Evolutionary conservation across 1,140 invertebrate genomes (phyloP), one percentile per base, ranked within the genome.

Genomic region (Drosophila truncata): DNA sequence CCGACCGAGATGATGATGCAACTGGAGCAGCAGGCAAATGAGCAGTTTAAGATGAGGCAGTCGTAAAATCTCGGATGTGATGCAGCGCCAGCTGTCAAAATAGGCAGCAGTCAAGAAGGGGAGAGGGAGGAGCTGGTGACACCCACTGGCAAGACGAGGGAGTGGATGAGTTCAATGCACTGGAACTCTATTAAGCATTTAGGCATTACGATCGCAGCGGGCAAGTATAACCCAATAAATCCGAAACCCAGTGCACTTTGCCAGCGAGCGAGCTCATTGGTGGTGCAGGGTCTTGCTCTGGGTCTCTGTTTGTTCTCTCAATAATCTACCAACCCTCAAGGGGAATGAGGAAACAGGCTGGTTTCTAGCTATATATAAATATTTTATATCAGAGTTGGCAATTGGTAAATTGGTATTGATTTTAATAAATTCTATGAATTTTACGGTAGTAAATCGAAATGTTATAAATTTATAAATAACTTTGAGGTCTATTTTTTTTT

Each of bases 81-180:
- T 47, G 42, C 71, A 63, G 35, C 61, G 63, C 42, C 83, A 88
- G 83, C 84, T 87, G 83, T 88, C 83, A 87, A 77, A 87, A 87
- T 88, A 87, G 63, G 77, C 71, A 72, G 14, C 8, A 11, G 13
- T 5, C 13, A 31, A 52, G 10, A n/a, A 14, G 18, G 5, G 47
- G 18, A 20, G 27, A 11, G 33, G 50, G 31, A 16, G 52, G 9
- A 23, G 33, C 1, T 16, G 52, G 13, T 67, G 80, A 84, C 83
- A 87, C 83, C 83, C 82, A 54, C 80, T 41, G 64, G 42, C 39
- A 44, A 69, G 47, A 50, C 42, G 63, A 49, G 54, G 72, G 49
- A 59, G 66, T 37, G 69, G 60, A 83, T 60, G 57, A 80, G 83
- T 87, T 87, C 83, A 87, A 84, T 84, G 83, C 64, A 67, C 83